Base-by-base conservation (phyloP, 2,113 vertebrate genomes). In the Psophia crepitans region DNA sequence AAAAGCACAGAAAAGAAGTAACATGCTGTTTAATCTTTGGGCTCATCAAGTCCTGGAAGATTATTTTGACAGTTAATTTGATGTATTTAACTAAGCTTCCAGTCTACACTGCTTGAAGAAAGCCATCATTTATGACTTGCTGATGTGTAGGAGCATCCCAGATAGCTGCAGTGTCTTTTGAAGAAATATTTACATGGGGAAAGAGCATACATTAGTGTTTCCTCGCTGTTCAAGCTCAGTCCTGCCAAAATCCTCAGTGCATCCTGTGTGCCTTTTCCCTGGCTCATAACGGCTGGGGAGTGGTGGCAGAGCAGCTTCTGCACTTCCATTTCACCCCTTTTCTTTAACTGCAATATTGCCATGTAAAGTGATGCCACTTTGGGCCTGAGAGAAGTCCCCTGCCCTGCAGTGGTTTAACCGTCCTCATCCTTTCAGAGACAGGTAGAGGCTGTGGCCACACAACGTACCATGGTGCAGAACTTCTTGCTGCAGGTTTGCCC, bases 21-120 rank as follows among this genome's bases (percentile, higher is more conserved):
- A 93, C 93, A 94, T 79, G 75, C 48, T 21, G 46, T 90, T 96
- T 97, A 97, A 97, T 97, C 97, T 96, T 82, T 54, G 71, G 89
- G 84, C 93, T 96, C 93, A 96, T 97, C 96, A 92, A 48, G 65
- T 90, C 87, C 92, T 96, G 89, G 33, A 96, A 95, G 96, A 96
- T 97, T 97, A 96, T 96, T 97, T 88, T 97, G 96, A 97, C 96
- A 98, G 96, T 93, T 97, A 97, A 97, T 97, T 96, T 96, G 90
- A 96, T 96, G 84, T 88, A 96, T 97, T 96, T 97, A 97, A 93
- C 88, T 20, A 73, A 96, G 96, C 86, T 96, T 95, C 87, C 76
- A 94, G 87, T 81, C 93, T 93, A 68, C 22, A 35, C 79, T 58
- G 81, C 87, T 94, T 77, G 74, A 94, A 97, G 89, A 86, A 95